Evolutionary conservation across 2,113 vertebrate species (phyloP).

Genomic region (Syrrhaptes paradoxus): DNA sequence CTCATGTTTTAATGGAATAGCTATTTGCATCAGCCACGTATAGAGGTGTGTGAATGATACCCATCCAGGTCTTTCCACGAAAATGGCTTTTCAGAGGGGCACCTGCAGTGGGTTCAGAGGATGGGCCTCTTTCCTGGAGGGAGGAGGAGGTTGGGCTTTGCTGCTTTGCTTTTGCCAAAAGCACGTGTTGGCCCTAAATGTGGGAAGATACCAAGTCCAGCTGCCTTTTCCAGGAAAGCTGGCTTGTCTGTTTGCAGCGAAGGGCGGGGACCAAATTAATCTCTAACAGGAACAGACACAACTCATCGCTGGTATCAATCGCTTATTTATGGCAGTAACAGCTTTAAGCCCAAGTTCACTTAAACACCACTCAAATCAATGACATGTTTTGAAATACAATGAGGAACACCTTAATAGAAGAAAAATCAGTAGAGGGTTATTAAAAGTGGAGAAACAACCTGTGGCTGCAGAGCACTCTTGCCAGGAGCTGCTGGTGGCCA

Average conservation of each 20-base stretch:
- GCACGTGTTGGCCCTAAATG: fast-evolving
- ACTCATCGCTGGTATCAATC: background rate
- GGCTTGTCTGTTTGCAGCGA: background rate
- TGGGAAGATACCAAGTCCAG: background rate
- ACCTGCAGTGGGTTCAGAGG: fast-evolving
- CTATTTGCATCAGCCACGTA: background rate
- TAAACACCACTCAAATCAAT: conserved; percentile 7
- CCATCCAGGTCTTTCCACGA: background rate
- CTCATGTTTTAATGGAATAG: fast-evolving
- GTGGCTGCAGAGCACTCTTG: background rate
- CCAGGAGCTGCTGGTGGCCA: fast-evolving
- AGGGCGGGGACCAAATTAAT: background rate
- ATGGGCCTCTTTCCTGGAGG: background rate
- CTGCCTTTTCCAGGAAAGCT: background rate
- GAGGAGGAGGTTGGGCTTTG: background rate
- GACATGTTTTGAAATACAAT: background rate
- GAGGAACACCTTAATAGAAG: background rate
- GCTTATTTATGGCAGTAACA: background rate
- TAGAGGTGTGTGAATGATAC: background rate
- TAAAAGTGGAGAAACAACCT: background rate
- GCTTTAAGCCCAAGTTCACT: background rate
- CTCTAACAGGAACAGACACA: background rate
- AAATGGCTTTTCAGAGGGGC: background rate
- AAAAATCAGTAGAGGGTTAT: background rate
- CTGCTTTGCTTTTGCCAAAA: background rate